Conservation (phyloP, 2,113 vertebrate species). For the Bucco capensis region DNA sequence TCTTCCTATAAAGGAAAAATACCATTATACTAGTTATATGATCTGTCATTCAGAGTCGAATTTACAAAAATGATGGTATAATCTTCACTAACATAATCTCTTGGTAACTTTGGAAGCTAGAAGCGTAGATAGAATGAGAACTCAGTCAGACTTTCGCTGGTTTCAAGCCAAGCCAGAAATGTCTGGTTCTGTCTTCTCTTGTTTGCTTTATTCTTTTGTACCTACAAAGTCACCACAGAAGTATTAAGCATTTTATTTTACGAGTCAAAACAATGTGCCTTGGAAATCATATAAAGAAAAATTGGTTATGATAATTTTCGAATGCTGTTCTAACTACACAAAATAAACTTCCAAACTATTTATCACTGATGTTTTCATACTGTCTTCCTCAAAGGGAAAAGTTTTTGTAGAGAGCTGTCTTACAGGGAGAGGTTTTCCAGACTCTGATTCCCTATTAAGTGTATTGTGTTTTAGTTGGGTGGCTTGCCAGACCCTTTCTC, state of each 20-base stretch:
- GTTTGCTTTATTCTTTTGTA: neutral
- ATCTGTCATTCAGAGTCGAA: neutral
- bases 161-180: neutral
- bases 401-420: neutral
- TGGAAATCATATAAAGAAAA: neutral
- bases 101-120: neutral
- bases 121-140: neutral
- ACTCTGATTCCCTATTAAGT: neutral
- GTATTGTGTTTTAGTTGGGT: neutral
- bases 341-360: neutral
- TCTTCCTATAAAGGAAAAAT: neutral
- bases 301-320: neutral
- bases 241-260: neutral
- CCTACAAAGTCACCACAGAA: neutral
- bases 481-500: neutral
- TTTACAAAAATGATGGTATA: neutral
- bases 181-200: neutral
- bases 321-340: neutral
- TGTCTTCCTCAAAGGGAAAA: neutral
- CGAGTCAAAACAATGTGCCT: neutral
- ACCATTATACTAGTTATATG: rapidly evolving
- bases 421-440: neutral
- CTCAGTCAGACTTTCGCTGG: neutral
- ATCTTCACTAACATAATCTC: neutral
- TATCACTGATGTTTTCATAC: neutral